Conservation (phyloP, 2,113 vertebrate genomes). For the Halcyon malimbica region DNA sequence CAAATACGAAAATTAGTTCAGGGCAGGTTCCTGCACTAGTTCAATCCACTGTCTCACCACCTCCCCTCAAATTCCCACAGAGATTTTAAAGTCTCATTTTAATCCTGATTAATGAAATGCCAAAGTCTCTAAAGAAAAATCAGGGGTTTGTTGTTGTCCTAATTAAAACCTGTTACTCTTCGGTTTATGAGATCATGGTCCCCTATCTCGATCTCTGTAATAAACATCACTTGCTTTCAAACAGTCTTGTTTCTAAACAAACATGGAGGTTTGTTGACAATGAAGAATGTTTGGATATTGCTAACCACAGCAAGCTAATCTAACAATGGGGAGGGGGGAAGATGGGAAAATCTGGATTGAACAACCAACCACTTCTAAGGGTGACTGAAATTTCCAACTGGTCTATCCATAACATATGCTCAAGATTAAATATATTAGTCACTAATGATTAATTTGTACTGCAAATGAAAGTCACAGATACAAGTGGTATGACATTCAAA, state of each 20-base stretch:
- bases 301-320: background rate
- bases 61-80: background rate
- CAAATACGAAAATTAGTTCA: background rate
- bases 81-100: background rate
- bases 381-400: background rate
- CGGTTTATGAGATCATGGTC: background rate
- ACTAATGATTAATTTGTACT: background rate
- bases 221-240: background rate
- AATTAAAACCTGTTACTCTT: background rate
- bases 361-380: background rate
- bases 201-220: background rate
- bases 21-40: background rate
- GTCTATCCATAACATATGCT: background rate
- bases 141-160: background rate
- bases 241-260: background rate
- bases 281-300: background rate
- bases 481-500: background rate
- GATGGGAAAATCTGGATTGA: background rate
- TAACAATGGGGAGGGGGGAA: background rate
- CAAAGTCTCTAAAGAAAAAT: background rate
- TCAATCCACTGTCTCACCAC: background rate
- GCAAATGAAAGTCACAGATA: background rate
- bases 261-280: background rate
- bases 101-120: background rate
- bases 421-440: background rate